These are phyloP conservation scores for Cyanoliseus patagonus DNA, from an alignment of 2,113 vertebrate species.

Conservation along the genomic window DNA sequence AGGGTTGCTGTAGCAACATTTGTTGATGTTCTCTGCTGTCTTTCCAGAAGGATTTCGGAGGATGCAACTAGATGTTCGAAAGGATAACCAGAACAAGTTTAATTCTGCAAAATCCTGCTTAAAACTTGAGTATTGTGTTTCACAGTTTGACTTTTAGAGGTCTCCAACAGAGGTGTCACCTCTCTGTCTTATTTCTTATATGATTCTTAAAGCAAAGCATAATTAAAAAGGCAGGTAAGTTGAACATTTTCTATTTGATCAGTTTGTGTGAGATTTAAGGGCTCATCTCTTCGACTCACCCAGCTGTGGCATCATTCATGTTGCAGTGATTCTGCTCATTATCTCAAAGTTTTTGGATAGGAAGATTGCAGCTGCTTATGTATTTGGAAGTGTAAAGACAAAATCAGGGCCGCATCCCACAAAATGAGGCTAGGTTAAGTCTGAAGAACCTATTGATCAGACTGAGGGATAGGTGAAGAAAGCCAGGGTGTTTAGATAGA, in stretches of 20 bases:
- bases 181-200: background rate
- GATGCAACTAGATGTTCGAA: background rate
- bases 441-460: background rate
- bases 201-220: background rate
- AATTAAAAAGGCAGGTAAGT: background rate
- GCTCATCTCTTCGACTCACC: background rate
- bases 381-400: background rate
- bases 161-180: background rate
- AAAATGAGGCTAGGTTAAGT: background rate
- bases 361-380: background rate
- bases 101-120: background rate
- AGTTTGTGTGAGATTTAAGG: background rate
- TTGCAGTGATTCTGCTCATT: background rate
- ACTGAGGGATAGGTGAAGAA: background rate
- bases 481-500: background rate
- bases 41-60: background rate
- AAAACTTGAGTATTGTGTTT: background rate
- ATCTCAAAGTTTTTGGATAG: background rate
- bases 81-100: background rate
- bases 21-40: background rate
- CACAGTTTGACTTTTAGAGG: background rate
- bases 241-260: background rate
- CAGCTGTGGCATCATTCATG: background rate
- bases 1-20: background rate
- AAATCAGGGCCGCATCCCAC: background rate